Base-by-base conservation (phyloP, 2,797 vertebrate species). In the Fundulus diaphanus region DNA sequence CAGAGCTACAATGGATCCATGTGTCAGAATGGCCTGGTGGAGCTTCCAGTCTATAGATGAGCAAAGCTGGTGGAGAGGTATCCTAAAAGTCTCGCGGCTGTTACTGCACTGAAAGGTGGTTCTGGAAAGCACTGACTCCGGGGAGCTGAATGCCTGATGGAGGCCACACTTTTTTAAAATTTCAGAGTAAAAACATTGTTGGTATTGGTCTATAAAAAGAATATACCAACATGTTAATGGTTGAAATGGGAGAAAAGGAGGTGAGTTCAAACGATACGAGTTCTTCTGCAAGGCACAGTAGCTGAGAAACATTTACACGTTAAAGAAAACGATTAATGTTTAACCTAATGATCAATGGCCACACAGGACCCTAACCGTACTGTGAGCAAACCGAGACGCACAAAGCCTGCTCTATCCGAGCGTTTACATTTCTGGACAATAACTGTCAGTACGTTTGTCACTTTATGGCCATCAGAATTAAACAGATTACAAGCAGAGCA, bases 401-500 rank as follows among this genome's bases (percentile, higher is more conserved):
- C 83, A 87, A 80, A 88, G 85, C 66, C 48, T 3, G 40, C 70
- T 54, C 68, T 78, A 35, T 73, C 24, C 2, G 49, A 76, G 79
- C 51, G 81, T 75, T 82, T 75, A 57, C 78, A 57, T 75, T 66
- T 79, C 78, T 20, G 5, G 51, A 86, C 83, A 79, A 80, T 76
- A 87, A 83, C 87, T 87, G 88, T 89, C 89, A 88, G 88, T 90
- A 73, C 83, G 66, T 90, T 88, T 42, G 70, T 88, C 84, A 70
- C 74, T 22, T 8, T 61, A 74, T 77, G 35, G 74, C 83, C 84
- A 78, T 87, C 70, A 70, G 81, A 89, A 84, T 90, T 85, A 79
- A 68, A 88, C 88, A 84, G 94, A 94, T 94, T 93, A 92, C 90
- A 93, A 80, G 16, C 70, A n/a, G 82, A 73, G 84, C 91, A 83